phyloP scores from a whole-genome alignment of 2,888 invertebrate species.

The Gnatocerus cornutus region DNA sequence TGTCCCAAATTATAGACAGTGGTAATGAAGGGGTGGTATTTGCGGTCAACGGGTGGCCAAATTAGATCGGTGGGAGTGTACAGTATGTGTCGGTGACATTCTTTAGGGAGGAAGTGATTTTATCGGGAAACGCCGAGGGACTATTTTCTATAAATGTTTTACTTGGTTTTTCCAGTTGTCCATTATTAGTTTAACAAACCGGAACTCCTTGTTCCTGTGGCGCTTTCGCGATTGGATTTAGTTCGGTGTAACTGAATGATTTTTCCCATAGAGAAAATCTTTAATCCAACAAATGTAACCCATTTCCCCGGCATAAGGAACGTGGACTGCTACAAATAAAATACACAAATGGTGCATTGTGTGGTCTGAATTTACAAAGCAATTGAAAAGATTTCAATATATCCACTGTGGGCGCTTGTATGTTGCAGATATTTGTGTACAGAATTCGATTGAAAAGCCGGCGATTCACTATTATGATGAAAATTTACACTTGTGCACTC shows the following conservation, averaged over 20 bases:
- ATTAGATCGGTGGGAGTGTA: conserved; percentile 43
- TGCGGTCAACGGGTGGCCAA: conserved; percentile 37
- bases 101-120: background rate
- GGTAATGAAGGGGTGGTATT: conserved; percentile 32
- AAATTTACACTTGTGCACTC: conserved; percentile 73
- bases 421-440: conserved; percentile 71
- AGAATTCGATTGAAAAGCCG: conserved; percentile 70
- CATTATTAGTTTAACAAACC: too few species aligned
- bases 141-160: too few species aligned
- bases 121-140: too few species aligned
- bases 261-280: conserved; percentile 66
- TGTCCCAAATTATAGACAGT: conserved; percentile 39
- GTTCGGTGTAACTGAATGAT: conserved; percentile 57
- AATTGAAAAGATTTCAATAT: conserved; percentile 72
- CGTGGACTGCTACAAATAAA: conserved; percentile 70
- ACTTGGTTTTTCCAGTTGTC: too few species aligned
- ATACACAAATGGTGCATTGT: conserved; percentile 70
- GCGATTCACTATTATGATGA: conserved; percentile 71
- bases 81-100: conserved; percentile 3
- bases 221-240: too few species aligned
- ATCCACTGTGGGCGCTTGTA: conserved; percentile 66
- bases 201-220: too few species aligned
- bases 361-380: conserved; percentile 71
- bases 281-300: conserved; percentile 70
- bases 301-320: conserved; percentile 67